These are phyloP conservation scores for Chanos chanos DNA, from an alignment of 2,797 vertebrate species.

Conservation along the genomic window DNA sequence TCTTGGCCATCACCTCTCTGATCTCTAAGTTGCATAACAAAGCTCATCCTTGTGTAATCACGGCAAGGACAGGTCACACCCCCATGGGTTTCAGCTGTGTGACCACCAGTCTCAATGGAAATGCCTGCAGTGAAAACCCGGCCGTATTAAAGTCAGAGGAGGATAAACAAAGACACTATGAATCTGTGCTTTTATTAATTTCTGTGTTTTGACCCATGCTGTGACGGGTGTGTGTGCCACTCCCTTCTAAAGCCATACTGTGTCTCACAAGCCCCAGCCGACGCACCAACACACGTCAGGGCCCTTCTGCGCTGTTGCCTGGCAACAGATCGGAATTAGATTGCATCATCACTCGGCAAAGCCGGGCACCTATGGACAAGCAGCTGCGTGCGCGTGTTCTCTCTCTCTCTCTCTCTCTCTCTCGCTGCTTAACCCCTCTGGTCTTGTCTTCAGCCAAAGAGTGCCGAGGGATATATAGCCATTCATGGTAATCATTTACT, in stretches of 20 bases:
- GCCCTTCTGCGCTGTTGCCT: slow-evolving; percentile 65
- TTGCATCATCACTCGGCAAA: slow-evolving; percentile 53
- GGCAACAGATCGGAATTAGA: slow-evolving; percentile 71
- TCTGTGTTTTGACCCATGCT: no score
- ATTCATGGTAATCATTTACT: neutral
- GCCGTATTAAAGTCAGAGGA: no score
- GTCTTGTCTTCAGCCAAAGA: neutral
- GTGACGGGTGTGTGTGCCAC: slow-evolving; percentile 33
- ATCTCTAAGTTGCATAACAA: slow-evolving; percentile 30
- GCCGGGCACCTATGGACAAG: slow-evolving; percentile 51
- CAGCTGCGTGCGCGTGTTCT: slow-evolving; percentile 42
- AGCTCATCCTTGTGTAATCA: slow-evolving; percentile 30
- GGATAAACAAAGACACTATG: no score
- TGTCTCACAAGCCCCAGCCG: slow-evolving; percentile 33
- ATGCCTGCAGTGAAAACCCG: no score
- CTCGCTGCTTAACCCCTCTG: neutral
- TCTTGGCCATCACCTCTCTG: slow-evolving; percentile 35
- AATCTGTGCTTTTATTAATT: no score
- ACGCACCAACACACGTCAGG: slow-evolving; percentile 49
- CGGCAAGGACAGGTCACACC: neutral
- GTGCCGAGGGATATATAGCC: neutral
- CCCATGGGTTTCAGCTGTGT: neutral
- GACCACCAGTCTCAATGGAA: no score
- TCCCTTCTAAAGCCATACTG: slow-evolving; percentile 43
- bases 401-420: neutral